Base-by-base conservation (phyloP, 53 echinoderm and acorn worm species). In the Arbacia lixula region DNA sequence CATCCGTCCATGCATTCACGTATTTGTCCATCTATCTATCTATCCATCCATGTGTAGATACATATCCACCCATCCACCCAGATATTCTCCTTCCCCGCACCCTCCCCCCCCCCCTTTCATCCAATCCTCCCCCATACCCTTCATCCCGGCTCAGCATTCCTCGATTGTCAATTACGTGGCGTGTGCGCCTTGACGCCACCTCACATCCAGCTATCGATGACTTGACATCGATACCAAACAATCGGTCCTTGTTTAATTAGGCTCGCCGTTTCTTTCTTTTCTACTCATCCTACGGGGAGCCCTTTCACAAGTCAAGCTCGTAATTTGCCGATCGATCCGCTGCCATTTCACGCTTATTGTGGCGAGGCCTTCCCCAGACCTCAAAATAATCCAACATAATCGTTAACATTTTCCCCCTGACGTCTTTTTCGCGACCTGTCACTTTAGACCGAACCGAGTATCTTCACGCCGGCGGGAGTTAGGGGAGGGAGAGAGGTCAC, bases 381-480 rank as follows among this genome's bases (percentile, higher is more conserved):
- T 53, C 50, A 74, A 74, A 50, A 74, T 74, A 74, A 74, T 74
- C 74, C 40, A 74, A 74, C 74, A 74, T 74, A 74, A 74, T 74
- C 74, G 74, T 51, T 74, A 51, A 74, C 74, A 74, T 74, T 74
- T 74, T 74, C 43, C 74, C 53, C 53, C 74, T 74, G 74, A 74
- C 53, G 74, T 74, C 50, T 74, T 51, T 74, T 74, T 51, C 29
- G 69, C 29, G 69, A 69, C 43, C 69, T 69, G 69, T 69, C 69
- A 69, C 27, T 43, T 43, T n/a, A n/a, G n/a, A n/a, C n/a, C 43
- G 8, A 14, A 42, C 49, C 8, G 49, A 46, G 49, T 8, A 46
- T 46, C 49, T 14, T 46, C 69, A 69, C n/a, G n/a, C n/a, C n/a
- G n/a, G n/a, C n/a, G n/a, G n/a, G n/a, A n/a, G n/a, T n/a, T n/a